Conservation (phyloP, 53 echinoderm and acorn worm species). For the Antedon mediterranea region DNA sequence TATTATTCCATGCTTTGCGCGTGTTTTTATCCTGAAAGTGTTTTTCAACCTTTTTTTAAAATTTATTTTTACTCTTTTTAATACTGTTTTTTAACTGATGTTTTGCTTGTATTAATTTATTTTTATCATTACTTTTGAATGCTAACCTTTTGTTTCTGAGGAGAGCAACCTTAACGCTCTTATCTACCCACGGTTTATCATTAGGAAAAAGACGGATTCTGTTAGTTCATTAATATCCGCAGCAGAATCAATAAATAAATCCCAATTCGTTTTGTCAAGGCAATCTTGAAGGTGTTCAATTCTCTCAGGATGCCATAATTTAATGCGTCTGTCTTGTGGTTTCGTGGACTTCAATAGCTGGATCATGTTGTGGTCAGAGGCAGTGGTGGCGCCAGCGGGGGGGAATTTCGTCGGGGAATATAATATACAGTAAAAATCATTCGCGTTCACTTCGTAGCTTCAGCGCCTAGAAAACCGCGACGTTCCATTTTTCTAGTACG, state of each 20-base stretch:
- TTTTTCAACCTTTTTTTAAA: neutral
- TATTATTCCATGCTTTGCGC: neutral
- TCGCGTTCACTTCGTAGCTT: no score
- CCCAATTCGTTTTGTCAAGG: no score
- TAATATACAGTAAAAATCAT: no score
- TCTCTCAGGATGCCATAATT: neutral
- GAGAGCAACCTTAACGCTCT: no score
- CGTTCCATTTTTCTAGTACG: no score
- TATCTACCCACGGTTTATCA: no score
- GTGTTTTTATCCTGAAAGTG: no score
- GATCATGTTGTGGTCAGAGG: constrained; percentile 1
- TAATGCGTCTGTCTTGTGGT: neutral
- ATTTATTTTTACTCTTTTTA: neutral
- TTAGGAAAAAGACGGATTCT: no score
- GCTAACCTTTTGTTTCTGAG: neutral
- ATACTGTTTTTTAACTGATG: neutral
- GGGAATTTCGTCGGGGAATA: no score
- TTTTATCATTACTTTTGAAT: neutral
- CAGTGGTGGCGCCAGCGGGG: no score
- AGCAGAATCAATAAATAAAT: no score
- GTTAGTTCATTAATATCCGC: neutral
- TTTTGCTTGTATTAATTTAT: neutral
- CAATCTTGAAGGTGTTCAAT: neutral
- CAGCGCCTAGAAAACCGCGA: no score
- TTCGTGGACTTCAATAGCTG: neutral